phyloP scores from a whole-genome alignment of 2,888 invertebrate species.

The Caenorhabditis sp. region DNA sequence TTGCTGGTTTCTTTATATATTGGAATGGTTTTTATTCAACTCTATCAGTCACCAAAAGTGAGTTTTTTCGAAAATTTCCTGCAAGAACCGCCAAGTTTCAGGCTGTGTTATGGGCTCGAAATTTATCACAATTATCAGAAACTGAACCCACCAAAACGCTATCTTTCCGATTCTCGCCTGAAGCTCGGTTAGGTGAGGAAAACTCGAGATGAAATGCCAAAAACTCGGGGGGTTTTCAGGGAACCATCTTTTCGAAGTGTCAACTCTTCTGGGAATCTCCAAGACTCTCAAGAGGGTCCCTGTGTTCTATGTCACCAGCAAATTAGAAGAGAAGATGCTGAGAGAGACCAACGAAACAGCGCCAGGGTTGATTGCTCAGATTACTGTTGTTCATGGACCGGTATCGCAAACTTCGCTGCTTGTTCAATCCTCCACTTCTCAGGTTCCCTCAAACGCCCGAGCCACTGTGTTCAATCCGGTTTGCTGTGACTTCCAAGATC shows the following conservation, averaged over 20 bases:
- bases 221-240: conserved; percentile 4
- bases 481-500: conserved; percentile 12
- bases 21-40: too few relatives aligned
- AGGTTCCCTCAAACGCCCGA: conserved; percentile 6
- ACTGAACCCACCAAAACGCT: too few relatives aligned
- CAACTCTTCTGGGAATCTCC: not conserved
- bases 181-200: not conserved
- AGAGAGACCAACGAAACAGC: not conserved
- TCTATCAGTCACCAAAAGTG: too few relatives aligned
- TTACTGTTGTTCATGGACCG: not conserved
- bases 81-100: too few relatives aligned
- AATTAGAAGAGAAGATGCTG: not conserved
- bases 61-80: too few relatives aligned
- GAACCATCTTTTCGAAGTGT: conserved; percentile 8
- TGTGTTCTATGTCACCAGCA: not conserved
- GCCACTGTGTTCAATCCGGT: not conserved
- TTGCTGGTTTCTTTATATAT: too few relatives aligned
- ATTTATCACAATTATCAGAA: too few relatives aligned
- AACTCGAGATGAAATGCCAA: not conserved
- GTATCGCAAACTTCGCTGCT: not conserved
- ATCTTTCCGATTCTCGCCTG: not conserved
- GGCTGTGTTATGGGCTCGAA: too few relatives aligned
- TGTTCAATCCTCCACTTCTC: not conserved
- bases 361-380: not conserved
- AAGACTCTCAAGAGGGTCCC: not conserved